Evolutionary conservation across 2,888 invertebrate genomes (phyloP).

Genomic region (Piscicola geometra): DNA sequence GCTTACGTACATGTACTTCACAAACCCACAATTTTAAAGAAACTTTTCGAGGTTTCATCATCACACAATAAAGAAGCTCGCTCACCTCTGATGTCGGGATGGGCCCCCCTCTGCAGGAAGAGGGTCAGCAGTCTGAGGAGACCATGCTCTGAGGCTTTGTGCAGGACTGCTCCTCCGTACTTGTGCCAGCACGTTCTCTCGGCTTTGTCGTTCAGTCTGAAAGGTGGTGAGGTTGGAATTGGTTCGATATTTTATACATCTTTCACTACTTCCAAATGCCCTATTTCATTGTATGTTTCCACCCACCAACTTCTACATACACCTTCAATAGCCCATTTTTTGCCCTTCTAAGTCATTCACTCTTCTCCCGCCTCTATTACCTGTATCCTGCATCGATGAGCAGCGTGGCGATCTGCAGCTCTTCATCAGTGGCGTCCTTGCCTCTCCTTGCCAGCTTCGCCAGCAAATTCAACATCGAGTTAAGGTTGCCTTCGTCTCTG

Average conservation of each 20-base stretch:
- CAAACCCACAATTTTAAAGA: neutral
- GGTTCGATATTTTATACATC: no score
- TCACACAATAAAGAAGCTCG: neutral
- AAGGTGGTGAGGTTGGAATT: no score
- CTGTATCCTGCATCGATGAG: slow-evolving; percentile 36
- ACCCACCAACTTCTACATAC: no score
- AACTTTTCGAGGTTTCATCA: no score
- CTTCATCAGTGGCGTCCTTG: slow-evolving; percentile 28
- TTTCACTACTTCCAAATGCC: no score
- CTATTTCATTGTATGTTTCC: no score
- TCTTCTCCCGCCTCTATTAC: no score
- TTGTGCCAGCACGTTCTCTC: slow-evolving; percentile 30
- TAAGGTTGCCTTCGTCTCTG: slow-evolving; percentile 36
- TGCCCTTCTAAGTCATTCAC: no score
- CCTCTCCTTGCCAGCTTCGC: slow-evolving; percentile 25
- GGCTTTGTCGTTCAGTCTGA: slow-evolving; percentile 32
- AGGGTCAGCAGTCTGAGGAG: slow-evolving; percentile 34
- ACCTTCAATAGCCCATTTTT: no score
- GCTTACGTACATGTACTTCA: neutral
- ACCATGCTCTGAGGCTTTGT: slow-evolving; percentile 40
- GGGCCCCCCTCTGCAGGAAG: slow-evolving; percentile 39
- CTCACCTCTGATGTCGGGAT: slow-evolving; percentile 40
- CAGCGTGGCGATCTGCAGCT: slow-evolving; percentile 31
- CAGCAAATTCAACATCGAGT: slow-evolving; percentile 38
- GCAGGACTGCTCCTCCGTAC: slow-evolving; percentile 39